Evolutionary conservation across 2,888 invertebrate species (phyloP).

Genomic region (Dendrolimus pini): DNA sequence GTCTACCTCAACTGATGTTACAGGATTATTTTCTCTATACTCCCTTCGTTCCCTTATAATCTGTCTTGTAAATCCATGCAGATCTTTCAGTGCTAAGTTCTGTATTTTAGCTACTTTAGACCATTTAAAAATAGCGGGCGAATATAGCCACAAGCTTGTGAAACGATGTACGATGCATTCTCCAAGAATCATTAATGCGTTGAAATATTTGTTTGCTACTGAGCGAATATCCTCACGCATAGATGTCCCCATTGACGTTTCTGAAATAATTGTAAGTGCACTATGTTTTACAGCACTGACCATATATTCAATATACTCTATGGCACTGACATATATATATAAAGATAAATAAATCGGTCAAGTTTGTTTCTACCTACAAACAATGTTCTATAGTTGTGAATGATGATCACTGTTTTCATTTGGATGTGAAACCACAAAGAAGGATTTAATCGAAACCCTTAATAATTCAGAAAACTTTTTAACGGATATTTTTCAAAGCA

Average conservation of each 20-base stretch:
- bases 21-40: slow-evolving; percentile 15
- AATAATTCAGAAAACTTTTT: no score
- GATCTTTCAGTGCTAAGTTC: slow-evolving; percentile 37
- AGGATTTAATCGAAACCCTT: no score
- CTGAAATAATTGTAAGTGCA: slow-evolving; percentile 11
- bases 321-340: no score
- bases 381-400: no score
- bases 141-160: slow-evolving; percentile 17
- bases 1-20: slow-evolving; percentile 7
- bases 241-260: slow-evolving; percentile 75
- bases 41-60: slow-evolving; percentile 57
- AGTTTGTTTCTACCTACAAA: no score
- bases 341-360: no score
- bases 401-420: no score
- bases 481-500: no score
- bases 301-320: no score
- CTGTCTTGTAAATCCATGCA: slow-evolving; percentile 69
- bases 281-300: no score
- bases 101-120: slow-evolving; percentile 9
- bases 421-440: no score
- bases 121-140: slow-evolving; percentile 7
- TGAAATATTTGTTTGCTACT: slow-evolving; percentile 54
- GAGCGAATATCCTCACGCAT: slow-evolving; percentile 42
- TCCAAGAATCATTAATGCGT: slow-evolving; percentile 16
- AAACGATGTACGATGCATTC: slow-evolving; percentile 14